Evolutionary conservation across 2,888 invertebrate species (phyloP).

Genomic region (Eutolmus rufibarbis): DNA sequence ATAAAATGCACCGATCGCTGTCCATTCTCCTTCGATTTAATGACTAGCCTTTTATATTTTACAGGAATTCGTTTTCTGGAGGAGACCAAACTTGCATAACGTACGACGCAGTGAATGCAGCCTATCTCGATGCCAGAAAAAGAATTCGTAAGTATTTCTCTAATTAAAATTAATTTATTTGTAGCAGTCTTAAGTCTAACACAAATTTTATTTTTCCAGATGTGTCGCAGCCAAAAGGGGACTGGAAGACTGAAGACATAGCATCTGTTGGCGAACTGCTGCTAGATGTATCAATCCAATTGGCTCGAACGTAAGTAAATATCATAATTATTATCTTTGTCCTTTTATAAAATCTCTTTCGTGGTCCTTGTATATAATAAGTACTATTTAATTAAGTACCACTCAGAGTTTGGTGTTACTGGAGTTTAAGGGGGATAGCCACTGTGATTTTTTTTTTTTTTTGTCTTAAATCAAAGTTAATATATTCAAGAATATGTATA

Average conservation of each 20-base stretch:
- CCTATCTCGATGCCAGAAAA: constrained; percentile 85
- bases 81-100: constrained; percentile 81
- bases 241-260: constrained; percentile 85
- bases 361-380: background rate
- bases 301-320: constrained; percentile 79
- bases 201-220: constrained; percentile 64
- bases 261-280: constrained; percentile 87
- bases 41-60: background rate
- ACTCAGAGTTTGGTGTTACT: background rate
- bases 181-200: background rate
- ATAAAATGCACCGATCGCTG: background rate
- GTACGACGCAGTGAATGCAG: constrained; percentile 87
- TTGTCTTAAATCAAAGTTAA: too few relatives aligned
- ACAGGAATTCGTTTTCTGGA: constrained; percentile 65
- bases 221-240: constrained; percentile 79
- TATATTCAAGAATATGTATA: too few relatives aligned
- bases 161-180: background rate
- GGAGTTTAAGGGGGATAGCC: too few relatives aligned
- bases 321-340: background rate
- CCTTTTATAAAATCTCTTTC: background rate
- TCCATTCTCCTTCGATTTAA: background rate
- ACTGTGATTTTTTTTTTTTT: too few relatives aligned
- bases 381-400: background rate
- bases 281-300: constrained; percentile 82
- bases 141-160: constrained; percentile 79